Conservation (phyloP, 2,113 vertebrate genomes). For the Pholis gunnellus region DNA sequence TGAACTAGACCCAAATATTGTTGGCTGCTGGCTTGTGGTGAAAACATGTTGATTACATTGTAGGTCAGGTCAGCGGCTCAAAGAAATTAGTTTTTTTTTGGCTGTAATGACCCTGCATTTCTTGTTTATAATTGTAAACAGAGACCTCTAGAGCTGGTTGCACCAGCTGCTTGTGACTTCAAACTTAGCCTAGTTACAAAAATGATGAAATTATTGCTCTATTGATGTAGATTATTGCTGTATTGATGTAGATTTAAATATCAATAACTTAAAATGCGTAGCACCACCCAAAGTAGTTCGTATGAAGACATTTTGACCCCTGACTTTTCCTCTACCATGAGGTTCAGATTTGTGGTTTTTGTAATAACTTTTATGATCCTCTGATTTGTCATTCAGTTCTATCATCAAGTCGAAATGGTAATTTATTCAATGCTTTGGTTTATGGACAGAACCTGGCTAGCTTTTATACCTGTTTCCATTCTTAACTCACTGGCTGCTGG, state of each 20-base stretch:
- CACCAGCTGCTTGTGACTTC: neutral
- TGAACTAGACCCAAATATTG: slow-evolving; percentile 59
- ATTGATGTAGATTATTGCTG: no score
- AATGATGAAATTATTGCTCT: neutral
- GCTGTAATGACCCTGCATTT: neutral
- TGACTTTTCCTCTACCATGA: neutral
- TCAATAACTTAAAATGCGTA: neutral
- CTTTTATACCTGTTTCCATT: neutral
- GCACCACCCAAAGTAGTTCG: neutral
- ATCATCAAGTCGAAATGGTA: neutral
- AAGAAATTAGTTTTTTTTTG: slow-evolving; percentile 2
- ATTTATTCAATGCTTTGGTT: neutral
- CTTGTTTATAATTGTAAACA: slow-evolving; percentile 13
- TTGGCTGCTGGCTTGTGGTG: slow-evolving; percentile 35
- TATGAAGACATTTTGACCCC: neutral
- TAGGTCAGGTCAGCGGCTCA: slow-evolving; percentile 36
- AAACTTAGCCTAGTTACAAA: neutral
- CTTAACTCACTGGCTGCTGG: neutral
- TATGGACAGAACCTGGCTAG: neutral
- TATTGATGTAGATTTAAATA: neutral
- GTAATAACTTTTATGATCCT: no score
- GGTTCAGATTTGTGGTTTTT: no score
- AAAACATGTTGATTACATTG: slow-evolving; percentile 55
- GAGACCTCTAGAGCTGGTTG: neutral
- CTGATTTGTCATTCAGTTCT: no score